These are phyloP conservation scores for Grammomys dolichurus DNA, from an alignment of 2,113 vertebrate genomes.

Conservation along the genomic window DNA sequence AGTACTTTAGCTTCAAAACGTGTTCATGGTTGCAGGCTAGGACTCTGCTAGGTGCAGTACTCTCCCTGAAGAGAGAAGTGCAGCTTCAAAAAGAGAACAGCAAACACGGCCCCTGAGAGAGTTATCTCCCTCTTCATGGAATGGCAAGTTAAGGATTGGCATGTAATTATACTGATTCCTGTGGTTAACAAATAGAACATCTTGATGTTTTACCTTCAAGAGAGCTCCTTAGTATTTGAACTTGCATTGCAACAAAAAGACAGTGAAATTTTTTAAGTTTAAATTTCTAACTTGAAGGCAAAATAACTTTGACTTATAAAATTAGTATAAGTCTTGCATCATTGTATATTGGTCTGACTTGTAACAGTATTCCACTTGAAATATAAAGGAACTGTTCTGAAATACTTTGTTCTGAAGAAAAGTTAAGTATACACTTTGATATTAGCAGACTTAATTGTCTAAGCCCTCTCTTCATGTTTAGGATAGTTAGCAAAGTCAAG, in stretches of 20 bases:
- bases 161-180: background rate
- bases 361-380: background rate
- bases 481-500: background rate
- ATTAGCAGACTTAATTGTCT: background rate
- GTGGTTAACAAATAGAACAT: background rate
- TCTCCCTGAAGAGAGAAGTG: background rate
- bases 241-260: constrained; percentile 25
- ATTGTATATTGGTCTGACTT: background rate
- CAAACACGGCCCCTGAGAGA: background rate
- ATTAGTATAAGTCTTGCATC: background rate
- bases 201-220: constrained; percentile 33
- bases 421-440: background rate
- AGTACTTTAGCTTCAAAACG: constrained; percentile 44
- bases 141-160: background rate
- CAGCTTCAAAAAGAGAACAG: background rate
- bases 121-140: background rate
- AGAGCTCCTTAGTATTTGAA: constrained; percentile 38
- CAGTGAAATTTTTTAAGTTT: constrained; percentile 25
- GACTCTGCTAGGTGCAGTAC: background rate
- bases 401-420: background rate
- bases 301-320: constrained; percentile 51
- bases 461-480: background rate
- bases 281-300: constrained; percentile 47
- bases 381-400: background rate
- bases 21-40: background rate